phyloP scores from a whole-genome alignment of 1,140 invertebrate genomes.

The Triops longicaudatus region DNA sequence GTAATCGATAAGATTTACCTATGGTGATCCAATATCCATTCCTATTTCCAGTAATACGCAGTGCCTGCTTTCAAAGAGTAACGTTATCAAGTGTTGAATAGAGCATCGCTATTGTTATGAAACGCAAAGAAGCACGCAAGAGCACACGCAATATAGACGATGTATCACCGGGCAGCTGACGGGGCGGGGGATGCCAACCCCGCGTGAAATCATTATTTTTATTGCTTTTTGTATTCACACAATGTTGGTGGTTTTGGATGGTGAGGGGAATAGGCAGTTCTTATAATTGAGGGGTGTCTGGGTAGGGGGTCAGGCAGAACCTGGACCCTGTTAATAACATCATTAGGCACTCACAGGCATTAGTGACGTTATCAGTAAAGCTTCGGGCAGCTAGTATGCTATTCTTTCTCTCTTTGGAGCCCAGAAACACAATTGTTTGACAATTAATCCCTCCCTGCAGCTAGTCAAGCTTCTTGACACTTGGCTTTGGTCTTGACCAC shows the following conservation, averaged over 20 bases:
- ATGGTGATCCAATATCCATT: too few relatives aligned
- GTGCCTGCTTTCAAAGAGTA: background rate
- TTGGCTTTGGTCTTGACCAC: background rate
- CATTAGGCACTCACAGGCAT: background rate
- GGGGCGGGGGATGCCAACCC: background rate
- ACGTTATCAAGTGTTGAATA: background rate
- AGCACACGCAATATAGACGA: background rate
- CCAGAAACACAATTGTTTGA: background rate
- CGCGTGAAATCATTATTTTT: slow-evolving; percentile 3
- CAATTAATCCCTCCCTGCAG: slow-evolving; percentile 5
- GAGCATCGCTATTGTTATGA: background rate
- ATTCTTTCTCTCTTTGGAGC: background rate
- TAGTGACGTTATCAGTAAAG: background rate
- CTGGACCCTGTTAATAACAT: background rate
- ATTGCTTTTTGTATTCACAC: background rate
- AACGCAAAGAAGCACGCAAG: background rate
- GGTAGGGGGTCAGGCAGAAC: background rate
- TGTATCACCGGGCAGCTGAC: background rate
- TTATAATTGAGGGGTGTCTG: background rate
- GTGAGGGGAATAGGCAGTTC: background rate
- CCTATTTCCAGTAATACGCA: too few relatives aligned
- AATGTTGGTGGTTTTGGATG: background rate
- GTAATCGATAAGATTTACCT: too few relatives aligned
- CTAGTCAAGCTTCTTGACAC: background rate
- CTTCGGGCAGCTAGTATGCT: background rate